phyloP scores from a whole-genome alignment of 2,888 invertebrate genomes.

The Thelaira solivaga region DNA sequence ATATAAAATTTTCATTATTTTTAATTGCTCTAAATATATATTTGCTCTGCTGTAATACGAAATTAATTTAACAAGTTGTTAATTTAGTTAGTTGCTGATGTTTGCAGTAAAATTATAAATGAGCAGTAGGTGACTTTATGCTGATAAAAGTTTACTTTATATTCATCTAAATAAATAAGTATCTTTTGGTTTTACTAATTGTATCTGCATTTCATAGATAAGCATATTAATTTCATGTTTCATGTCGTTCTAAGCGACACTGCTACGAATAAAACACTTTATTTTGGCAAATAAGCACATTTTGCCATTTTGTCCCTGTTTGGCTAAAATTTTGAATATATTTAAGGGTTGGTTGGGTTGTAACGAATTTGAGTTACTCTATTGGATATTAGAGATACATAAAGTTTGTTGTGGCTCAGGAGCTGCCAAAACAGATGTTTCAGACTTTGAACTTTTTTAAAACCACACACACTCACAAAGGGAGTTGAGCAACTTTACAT shows the following conservation, averaged over 20 bases:
- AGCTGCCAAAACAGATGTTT: too few species aligned
- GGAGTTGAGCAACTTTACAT: too few species aligned
- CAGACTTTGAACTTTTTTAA: too few species aligned
- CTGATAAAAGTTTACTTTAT: background rate
- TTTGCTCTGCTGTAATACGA: background rate
- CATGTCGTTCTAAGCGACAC: background rate
- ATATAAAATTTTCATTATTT: conserved; percentile 18
- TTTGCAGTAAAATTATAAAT: background rate
- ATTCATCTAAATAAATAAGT: background rate
- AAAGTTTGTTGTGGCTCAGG: too few species aligned
- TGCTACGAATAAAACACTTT: background rate
- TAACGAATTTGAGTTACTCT: too few species aligned
- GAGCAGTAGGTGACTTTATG: background rate
- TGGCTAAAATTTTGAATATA: too few species aligned
- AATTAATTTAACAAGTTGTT: background rate
- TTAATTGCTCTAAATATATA: conserved; percentile 37
- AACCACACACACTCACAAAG: too few species aligned
- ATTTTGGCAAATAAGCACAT: too few species aligned
- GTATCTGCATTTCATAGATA: conserved; percentile 45
- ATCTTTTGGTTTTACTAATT: conserved; percentile 6
- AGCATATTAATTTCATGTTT: conserved; percentile 15
- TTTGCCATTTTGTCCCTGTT: too few species aligned
- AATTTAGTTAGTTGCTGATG: background rate
- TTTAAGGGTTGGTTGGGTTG: too few species aligned
- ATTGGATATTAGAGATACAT: too few species aligned